Evolutionary conservation across 2,797 vertebrate genomes (phyloP), one percentile per base, ranked within the genome.

Genomic region (Cyprinella venusta): DNA sequence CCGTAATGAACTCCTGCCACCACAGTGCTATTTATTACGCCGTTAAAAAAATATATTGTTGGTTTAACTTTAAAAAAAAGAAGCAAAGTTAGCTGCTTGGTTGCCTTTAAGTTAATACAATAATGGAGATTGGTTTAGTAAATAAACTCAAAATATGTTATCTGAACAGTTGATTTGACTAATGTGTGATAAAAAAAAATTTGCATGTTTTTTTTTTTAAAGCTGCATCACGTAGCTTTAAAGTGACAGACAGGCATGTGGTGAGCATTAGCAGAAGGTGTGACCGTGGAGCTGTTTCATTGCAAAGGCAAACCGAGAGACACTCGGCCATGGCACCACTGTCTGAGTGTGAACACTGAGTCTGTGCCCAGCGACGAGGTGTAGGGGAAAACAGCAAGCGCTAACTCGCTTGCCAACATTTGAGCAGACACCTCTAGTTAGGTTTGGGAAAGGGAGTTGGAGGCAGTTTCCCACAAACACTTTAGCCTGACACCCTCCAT

Each of bases 201-300:
- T 1, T 33, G 30, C 30, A 33, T 33, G 1, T 2, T 33, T 2
- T 3, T 52, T 65, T 63, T 64, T 63, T 64, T 33, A 21, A n/a
- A 82, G 48, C 36, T 76, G 72, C 67, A 81, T 76, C 54, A 84
- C 79, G 86, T 81, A 80, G 79, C 50, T 83, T 86, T 76, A 48
- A 85, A 80, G 78, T 83, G 85, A 81, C 63, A 84, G 85, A 84
- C 85, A 81, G 82, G 85, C 89, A 89, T 89, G 89, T 87, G 87
- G 85, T 70, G 88, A 42, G 42, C 87, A 90, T 91, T 90, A 88
- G 81, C 89, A 83, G 84, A 89, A 89, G 87, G 89, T 90, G 88
- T 86, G 79, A 86, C 70, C 71, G 82, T 85, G 70, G 80, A 86
- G 82, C 85, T 85, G 82, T 88, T 88, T 87, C 82, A 64, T 61